Evolutionary conservation across 2,113 vertebrate genomes (phyloP).

Genomic region (Tupaia tana): DNA sequence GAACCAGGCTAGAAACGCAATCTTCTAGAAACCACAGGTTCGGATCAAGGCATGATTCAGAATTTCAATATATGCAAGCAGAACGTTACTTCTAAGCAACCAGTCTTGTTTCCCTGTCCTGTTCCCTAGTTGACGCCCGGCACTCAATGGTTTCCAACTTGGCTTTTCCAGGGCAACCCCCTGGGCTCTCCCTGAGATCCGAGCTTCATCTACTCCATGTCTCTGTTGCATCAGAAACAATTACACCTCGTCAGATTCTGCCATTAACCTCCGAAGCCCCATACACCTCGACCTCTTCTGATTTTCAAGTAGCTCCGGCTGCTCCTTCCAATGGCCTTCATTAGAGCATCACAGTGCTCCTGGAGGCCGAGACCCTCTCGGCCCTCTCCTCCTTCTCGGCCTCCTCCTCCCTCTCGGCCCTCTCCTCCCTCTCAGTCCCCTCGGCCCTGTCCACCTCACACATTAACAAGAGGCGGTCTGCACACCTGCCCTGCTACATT

Average conservation of each 20-base stretch:
- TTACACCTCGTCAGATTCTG: rapidly evolving
- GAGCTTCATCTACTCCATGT: background rate
- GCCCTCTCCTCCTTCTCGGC: background rate
- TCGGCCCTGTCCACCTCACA: too few relatives aligned
- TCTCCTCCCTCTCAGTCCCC: too few relatives aligned
- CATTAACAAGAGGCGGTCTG: background rate
- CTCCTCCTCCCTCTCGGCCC: too few relatives aligned
- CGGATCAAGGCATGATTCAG: background rate
- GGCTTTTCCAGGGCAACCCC: background rate
- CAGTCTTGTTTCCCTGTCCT: background rate
- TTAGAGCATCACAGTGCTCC: background rate
- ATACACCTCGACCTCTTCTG: background rate
- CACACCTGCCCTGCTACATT: rapidly evolving
- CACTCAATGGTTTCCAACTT: background rate
- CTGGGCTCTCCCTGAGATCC: rapidly evolving
- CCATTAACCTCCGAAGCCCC: background rate
- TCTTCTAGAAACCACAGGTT: conserved; percentile 17
- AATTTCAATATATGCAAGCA: background rate
- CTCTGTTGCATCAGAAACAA: background rate
- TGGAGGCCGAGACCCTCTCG: background rate
- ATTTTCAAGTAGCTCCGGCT: background rate
- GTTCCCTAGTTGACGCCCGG: background rate
- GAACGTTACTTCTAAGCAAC: background rate
- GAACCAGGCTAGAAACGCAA: background rate
- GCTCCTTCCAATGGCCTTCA: background rate